A percentile compares a stretch with the other conserved stretches of the same genome.
phyloP scores from a whole-genome alignment of 2,797 vertebrate genomes.

The Carapus acus region DNA sequence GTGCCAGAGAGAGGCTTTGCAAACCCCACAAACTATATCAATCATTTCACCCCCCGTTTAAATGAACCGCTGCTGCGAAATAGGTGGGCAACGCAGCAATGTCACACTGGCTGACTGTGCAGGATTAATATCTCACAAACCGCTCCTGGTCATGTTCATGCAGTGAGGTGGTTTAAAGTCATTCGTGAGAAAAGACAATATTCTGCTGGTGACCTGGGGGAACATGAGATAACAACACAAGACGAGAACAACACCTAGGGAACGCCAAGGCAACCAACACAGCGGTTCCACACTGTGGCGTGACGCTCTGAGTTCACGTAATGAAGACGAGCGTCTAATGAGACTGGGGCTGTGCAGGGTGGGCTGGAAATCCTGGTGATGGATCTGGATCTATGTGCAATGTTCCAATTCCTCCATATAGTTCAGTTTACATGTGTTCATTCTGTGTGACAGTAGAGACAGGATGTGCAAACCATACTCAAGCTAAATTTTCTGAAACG shows the following conservation, averaged over 20 bases:
- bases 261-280: not conserved
- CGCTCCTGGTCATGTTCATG: conserved; percentile 25
- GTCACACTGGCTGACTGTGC: conserved; percentile 12
- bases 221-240: conserved; percentile 27
- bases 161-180: conserved; percentile 28
- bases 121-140: conserved; percentile 15
- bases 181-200: conserved; percentile 41
- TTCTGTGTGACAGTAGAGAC: too few relatives aligned
- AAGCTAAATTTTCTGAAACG: not conserved
- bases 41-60: conserved; percentile 26
- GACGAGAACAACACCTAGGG: not conserved
- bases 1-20: conserved; percentile 1
- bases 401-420: too few relatives aligned
- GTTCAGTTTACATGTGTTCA: too few relatives aligned
- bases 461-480: not conserved
- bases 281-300: not conserved
- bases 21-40: conserved; percentile 26
- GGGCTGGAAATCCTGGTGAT: too few relatives aligned
- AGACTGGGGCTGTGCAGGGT: too few relatives aligned
- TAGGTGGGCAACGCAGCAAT: conserved; percentile 17
- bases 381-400: too few relatives aligned
- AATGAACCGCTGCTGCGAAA: conserved; percentile 36
- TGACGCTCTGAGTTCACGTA: not conserved
- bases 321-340: too few relatives aligned
- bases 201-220: conserved; percentile 31